Percentiles rank a stretch among this genome's conserved stretches.
phyloP scores from a whole-genome alignment of 2,797 vertebrate species.

The Enteromius radiatus region DNA sequence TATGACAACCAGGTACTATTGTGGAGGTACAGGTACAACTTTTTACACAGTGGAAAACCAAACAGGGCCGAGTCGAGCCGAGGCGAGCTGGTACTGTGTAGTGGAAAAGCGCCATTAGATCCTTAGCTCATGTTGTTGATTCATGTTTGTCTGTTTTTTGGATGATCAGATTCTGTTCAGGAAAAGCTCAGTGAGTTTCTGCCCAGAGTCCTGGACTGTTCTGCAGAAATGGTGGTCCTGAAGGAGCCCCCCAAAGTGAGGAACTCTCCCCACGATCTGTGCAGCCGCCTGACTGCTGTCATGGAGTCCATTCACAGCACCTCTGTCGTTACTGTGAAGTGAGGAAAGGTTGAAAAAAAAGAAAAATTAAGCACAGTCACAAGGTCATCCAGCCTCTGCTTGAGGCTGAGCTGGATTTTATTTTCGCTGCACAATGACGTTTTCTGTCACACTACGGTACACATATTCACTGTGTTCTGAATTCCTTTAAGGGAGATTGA shows the following conservation, averaged over 20 bases:
- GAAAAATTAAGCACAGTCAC: constrained; percentile 12
- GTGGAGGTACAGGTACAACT: too few relatives aligned
- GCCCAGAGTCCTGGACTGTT: constrained; percentile 91
- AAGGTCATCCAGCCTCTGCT: constrained; percentile 5
- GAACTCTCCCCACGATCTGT: constrained; percentile 91
- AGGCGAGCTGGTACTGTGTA: too few relatives aligned
- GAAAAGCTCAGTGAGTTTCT: constrained; percentile 90
- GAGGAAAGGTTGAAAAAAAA: constrained; percentile 51
- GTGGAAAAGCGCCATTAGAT: not conserved
- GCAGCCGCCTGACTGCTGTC: constrained; percentile 90
- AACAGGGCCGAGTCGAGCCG: too few relatives aligned
- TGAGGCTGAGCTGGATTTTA: constrained; percentile 26
- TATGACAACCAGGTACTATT: too few relatives aligned
- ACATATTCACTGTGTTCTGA: constrained; percentile 36
- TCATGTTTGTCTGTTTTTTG: constrained; percentile 38
- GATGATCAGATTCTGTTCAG: constrained; percentile 83
- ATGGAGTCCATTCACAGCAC: constrained; percentile 93
- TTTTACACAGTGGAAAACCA: too few relatives aligned
- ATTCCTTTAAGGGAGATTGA: constrained; percentile 29
- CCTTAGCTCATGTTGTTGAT: not conserved
- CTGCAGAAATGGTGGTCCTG: constrained; percentile 83
- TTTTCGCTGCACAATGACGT: constrained; percentile 50
- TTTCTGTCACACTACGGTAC: constrained; percentile 44
- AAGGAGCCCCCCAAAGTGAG: constrained; percentile 94
- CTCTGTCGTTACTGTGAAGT: constrained; percentile 85